Base-by-base conservation (phyloP, 2,797 vertebrate species). In the Manis javanica region DNA sequence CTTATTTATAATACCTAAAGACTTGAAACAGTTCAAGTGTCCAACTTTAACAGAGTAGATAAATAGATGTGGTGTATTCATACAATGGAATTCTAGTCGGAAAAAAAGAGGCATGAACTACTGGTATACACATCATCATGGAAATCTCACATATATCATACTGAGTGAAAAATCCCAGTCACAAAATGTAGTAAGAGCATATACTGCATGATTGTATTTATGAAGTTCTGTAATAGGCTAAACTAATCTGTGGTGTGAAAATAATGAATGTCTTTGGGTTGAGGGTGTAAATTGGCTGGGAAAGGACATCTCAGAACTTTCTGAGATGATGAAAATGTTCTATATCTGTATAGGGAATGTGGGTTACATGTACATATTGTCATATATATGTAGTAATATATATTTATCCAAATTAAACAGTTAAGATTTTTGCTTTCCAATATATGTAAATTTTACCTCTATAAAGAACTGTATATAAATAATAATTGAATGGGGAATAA, bases 401-500 rank as follows among this genome's bases (percentile, higher is more conserved):
- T 84, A 72, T 81, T 89, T 51, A 7, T 77, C 12, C 69, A 84
- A 94, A 87, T 79, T 77, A 42, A 34, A 75, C 13, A 78, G 61
- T 83, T 71, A 92, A 77, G 16, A 46, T 51, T 90, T 90, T 77
- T 96, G 66, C 51, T 87, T 91, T 79, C 39, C 21, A 57, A 19
- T 92, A 26, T 63, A 85, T 29, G n/a, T 53, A 63, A 74, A 69
- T 79, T 90, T 83, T 90, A 89, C 23, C 19, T 91, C 9, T 68
- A 63, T 57, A 84, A 37, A 64, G 24, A 78, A 46, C 4, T 72
- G 1, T 66, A 53, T 79, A 39, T 59, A 88, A 92, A 87, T 74
- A 91, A 88, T 90, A 78, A 92, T 69, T 66, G 19, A 87, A n/a
- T 72, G 13, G 3, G 5, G 12, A 72, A 91, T 34, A 34, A 57